A percentile compares a stretch with the other conserved stretches of the same genome.
These are phyloP conservation scores for Rhagologus leucostigma DNA, from an alignment of 2,113 vertebrate species.

Conservation along the genomic window DNA sequence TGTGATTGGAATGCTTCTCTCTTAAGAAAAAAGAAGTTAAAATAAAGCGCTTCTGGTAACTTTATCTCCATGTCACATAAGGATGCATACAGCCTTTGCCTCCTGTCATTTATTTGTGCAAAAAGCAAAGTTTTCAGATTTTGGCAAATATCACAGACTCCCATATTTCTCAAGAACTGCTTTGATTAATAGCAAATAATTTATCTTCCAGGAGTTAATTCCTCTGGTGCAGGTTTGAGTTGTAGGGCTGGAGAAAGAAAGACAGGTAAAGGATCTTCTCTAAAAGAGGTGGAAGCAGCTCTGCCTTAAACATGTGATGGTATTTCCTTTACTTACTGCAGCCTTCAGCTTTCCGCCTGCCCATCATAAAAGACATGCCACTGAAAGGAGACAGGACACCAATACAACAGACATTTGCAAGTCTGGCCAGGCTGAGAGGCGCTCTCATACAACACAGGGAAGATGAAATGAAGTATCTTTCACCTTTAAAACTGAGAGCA, in stretches of 20 bases:
- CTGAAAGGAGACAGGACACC: neutral
- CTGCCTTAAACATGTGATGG: neutral
- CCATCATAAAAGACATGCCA: neutral
- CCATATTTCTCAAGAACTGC: neutral
- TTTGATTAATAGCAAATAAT: neutral
- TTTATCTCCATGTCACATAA: neutral
- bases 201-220: neutral
- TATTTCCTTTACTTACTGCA: neutral
- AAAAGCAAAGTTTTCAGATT: neutral
- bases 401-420: neutral
- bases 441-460: fast-evolving
- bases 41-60: neutral
- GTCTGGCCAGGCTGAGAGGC: neutral
- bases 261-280: neutral
- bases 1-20: neutral
- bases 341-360: neutral
- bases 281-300: neutral
- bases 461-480: neutral
- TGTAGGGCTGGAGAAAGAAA: neutral
- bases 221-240: neutral
- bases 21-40: neutral
- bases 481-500: neutral
- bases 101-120: neutral
- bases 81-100: neutral
- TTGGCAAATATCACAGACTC: neutral